Evolutionary conservation across 2,113 vertebrate genomes (phyloP), one percentile per base, ranked within the genome.

Genomic region (Bagarius yarrelli): DNA sequence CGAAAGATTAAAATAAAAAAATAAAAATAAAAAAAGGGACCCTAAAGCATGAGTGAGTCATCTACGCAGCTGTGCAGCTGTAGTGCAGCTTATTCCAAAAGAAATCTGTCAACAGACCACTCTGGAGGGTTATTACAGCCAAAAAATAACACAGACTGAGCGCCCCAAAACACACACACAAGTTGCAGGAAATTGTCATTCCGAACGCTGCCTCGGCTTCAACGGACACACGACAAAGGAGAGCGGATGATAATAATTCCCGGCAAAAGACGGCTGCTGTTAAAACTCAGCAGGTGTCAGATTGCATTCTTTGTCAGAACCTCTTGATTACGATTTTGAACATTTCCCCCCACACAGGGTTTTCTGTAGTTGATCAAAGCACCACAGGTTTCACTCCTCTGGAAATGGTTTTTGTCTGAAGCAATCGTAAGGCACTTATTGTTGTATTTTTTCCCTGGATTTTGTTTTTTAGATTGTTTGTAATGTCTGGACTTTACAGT

Each of bases 91-190:
- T 50, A 76, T 63, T 27, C 11, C 5, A 55, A 73, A 53, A 56
- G 79, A 74, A 61, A 71, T 83, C 83, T 83, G 74, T 79, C 76
- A 82, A 87, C 66, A 87, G 80, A 84, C 83, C 84, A 81, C 81
- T 85, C 23, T 75, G 70, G 64, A 81, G 79, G 70, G 81, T 83
- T 83, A 76, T 64, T 69, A 84, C 72, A 59, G 63, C 80, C 57
- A 21, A 80, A 52, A 71, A 71, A 40, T 3, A 6, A 56, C 81
- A 27, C 71, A 67, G 78, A 61, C 34, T 64, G 69, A 78, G 74
- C 79, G 25, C 63, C 32, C 25, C 59, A 9, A 15, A 67, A 47
- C 36, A 19, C 53, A 13, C 63, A 6, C 56, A n/a, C 36, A 27
- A 8, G 1, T 83, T 52, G 55, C 73, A 34, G 52, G 70, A 73